phyloP scores from a whole-genome alignment of 2,797 vertebrate species.

The Oreonectes daqikongensis region DNA sequence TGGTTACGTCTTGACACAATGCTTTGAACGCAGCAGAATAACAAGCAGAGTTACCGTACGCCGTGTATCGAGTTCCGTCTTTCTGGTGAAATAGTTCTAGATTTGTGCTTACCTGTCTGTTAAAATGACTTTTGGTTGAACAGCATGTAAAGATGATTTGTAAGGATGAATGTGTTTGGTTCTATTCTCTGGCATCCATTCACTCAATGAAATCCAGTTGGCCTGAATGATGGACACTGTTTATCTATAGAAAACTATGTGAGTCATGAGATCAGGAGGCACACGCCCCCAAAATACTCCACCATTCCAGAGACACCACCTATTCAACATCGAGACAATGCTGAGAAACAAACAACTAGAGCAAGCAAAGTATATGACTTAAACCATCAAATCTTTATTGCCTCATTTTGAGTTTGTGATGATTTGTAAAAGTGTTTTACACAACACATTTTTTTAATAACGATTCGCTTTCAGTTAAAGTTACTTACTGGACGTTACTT shows the following conservation, averaged over 20 bases:
- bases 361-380: no score
- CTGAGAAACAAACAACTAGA: no score
- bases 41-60: no score
- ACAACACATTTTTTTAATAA: no score
- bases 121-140: not conserved
- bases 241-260: constrained; percentile 43
- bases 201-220: constrained; percentile 17
- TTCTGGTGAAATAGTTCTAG: not conserved
- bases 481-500: no score
- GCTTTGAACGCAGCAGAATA: no score
- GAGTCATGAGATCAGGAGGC: constrained; percentile 1
- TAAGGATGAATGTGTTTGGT: constrained; percentile 19
- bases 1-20: no score
- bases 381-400: no score
- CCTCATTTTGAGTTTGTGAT: no score
- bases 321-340: not conserved
- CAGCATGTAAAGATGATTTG: not conserved
- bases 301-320: constrained; percentile 12
- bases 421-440: no score
- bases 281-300: constrained; percentile 12
- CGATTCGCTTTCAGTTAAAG: no score
- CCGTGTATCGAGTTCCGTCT: no score
- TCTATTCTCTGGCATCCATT: constrained; percentile 12
- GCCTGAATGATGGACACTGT: constrained; percentile 7
- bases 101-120: constrained; percentile 14